A percentile compares a stretch with the other conserved stretches of the same genome.
Evolutionary conservation across 2,797 vertebrate genomes (phyloP).

Genomic region (Labroides dimidiatus): DNA sequence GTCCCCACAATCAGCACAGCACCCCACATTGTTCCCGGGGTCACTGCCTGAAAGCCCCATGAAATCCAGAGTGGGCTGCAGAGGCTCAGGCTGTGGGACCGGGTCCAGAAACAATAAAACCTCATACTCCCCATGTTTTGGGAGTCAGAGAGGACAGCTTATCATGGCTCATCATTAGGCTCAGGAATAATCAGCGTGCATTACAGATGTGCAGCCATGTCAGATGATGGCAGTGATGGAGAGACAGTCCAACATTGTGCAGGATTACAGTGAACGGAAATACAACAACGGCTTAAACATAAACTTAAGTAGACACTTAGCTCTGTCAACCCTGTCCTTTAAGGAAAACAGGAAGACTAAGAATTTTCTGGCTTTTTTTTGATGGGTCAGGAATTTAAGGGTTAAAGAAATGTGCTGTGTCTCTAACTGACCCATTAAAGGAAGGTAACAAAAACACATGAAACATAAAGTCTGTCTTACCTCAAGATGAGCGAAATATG

Average conservation of each 20-base stretch:
- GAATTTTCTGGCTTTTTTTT: too few species aligned
- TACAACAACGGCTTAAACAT: not conserved
- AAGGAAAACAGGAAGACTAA: too few species aligned
- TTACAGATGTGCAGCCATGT: slow-evolving; percentile 25
- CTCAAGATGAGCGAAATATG: too few species aligned
- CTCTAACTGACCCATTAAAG: too few species aligned
- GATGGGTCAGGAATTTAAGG: too few species aligned
- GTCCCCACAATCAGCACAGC: slow-evolving; percentile 62
- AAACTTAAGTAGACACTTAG: not conserved
- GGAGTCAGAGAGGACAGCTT: slow-evolving; percentile 28
- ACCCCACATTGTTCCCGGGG: slow-evolving; percentile 64
- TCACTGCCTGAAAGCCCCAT: slow-evolving; percentile 59
- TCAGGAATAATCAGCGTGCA: slow-evolving; percentile 37
- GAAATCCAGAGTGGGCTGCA: slow-evolving; percentile 66
- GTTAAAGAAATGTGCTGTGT: too few species aligned
- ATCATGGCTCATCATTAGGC: slow-evolving; percentile 44
- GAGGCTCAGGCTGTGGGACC: slow-evolving; percentile 46
- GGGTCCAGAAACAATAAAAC: slow-evolving; percentile 63
- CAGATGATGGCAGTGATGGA: slow-evolving; percentile 9
- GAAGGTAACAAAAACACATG: too few species aligned
- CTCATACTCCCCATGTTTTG: slow-evolving; percentile 30
- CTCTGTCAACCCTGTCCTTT: not conserved
- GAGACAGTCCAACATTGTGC: not conserved
- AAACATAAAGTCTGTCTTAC: too few species aligned
- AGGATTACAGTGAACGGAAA: not conserved